Conservation (phyloP, 2,888 invertebrate species). For the Dynastes hyllus region DNA sequence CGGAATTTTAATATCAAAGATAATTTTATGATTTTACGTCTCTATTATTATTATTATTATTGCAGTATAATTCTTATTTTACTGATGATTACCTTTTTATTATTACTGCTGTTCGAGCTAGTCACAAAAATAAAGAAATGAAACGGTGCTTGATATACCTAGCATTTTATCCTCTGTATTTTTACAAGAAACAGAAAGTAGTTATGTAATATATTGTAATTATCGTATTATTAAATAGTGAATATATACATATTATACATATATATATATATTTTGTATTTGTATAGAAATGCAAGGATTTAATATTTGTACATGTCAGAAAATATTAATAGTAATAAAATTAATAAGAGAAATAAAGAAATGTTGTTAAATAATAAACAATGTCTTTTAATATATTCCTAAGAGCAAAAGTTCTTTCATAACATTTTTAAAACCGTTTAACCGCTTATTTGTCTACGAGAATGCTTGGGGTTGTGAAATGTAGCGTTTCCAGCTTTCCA, state of each 20-base stretch:
- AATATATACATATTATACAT: slow-evolving; percentile 2
- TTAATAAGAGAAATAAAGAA: slow-evolving; percentile 23
- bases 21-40: background rate
- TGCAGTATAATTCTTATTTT: slow-evolving; percentile 4
- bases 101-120: slow-evolving; percentile 35
- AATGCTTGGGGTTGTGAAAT: no score
- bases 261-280: slow-evolving; percentile 48
- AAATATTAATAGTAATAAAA: slow-evolving; percentile 21
- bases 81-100: background rate
- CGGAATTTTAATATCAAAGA: slow-evolving; percentile 16
- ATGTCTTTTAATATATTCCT: background rate
- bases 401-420: no score
- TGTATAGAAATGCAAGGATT: slow-evolving; percentile 50
- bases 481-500: no score
- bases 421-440: no score
- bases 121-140: slow-evolving; percentile 43
- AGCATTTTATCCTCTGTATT: slow-evolving; percentile 40
- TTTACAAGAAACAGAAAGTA: slow-evolving; percentile 23
- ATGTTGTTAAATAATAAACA: slow-evolving; percentile 13
- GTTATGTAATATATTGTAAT: slow-evolving; percentile 40
- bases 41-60: background rate
- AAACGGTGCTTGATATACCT: slow-evolving; percentile 43
- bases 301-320: slow-evolving; percentile 48
- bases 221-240: slow-evolving; percentile 40
- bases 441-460: no score